Evolutionary conservation across 1,140 invertebrate genomes (phyloP).

Genomic region (Nomia melanderi): DNA sequence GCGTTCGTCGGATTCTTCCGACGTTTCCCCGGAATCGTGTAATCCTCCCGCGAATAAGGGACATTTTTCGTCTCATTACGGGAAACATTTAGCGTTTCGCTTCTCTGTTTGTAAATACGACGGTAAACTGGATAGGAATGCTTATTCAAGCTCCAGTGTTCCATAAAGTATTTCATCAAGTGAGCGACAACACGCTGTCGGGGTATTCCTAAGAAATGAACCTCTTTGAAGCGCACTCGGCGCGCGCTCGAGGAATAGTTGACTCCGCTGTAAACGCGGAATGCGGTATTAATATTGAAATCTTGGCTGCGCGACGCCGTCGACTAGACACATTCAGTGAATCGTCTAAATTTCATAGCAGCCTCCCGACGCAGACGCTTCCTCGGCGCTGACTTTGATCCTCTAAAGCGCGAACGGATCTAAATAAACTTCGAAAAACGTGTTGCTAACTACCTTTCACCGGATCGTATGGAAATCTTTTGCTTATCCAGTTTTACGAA

Average conservation of each 20-base stretch:
- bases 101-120: background rate
- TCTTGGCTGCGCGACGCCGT: background rate
- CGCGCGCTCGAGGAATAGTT: background rate
- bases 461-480: no score
- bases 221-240: background rate
- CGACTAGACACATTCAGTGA: background rate
- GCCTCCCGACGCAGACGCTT: no score
- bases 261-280: slow-evolving; percentile 2
- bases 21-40: no score
- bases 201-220: slow-evolving; percentile 13
- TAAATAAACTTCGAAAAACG: no score
- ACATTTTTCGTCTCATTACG: no score
- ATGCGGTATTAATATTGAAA: background rate
- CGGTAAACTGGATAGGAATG: background rate
- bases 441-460: no score
- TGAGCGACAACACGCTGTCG: background rate
- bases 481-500: no score
- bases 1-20: no score
- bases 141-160: background rate
- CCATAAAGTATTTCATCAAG: slow-evolving; percentile 20
- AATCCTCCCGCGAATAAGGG: no score
- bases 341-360: background rate
- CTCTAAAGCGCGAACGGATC: no score
- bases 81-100: background rate
- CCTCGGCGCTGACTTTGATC: no score